Evolutionary conservation across 2,113 vertebrate species (phyloP).

Genomic region (Camelus dromedarius): DNA sequence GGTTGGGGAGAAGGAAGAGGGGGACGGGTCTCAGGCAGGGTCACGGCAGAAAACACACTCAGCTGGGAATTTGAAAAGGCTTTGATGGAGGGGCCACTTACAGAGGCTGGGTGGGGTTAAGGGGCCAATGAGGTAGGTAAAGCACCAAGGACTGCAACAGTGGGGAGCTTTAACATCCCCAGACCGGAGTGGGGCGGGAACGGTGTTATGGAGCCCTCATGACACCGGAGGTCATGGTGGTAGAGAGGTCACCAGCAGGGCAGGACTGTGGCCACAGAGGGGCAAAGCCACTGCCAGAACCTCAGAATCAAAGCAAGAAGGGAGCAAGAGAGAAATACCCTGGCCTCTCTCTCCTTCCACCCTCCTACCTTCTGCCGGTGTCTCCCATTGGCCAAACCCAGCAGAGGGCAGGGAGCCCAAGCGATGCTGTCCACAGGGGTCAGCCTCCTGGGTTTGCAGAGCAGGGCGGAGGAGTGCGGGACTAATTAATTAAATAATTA

Average conservation of each 20-base stretch:
- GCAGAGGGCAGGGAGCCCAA: background rate
- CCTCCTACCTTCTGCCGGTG: background rate
- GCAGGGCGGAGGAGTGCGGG: background rate
- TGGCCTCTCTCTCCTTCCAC: background rate
- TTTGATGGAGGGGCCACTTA: background rate
- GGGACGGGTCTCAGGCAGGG: background rate
- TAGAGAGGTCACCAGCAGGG: background rate
- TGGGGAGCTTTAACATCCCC: background rate
- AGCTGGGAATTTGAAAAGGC: background rate
- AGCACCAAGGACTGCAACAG: background rate
- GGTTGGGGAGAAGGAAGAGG: background rate
- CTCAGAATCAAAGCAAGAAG: background rate
- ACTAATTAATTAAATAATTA: background rate
- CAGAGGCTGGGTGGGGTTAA: background rate
- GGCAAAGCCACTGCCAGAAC: background rate
- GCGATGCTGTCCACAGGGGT: no score
- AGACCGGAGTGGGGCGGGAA: background rate
- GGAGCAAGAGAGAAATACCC: background rate
- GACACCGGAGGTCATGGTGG: background rate
- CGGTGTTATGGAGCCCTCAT: fast-evolving
- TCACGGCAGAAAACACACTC: background rate
- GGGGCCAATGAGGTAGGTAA: background rate
- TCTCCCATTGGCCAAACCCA: background rate
- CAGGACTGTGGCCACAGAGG: background rate
- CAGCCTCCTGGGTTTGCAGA: background rate